Conservation (phyloP, 2,113 vertebrate species). For the Gracilinanus agilis region DNA sequence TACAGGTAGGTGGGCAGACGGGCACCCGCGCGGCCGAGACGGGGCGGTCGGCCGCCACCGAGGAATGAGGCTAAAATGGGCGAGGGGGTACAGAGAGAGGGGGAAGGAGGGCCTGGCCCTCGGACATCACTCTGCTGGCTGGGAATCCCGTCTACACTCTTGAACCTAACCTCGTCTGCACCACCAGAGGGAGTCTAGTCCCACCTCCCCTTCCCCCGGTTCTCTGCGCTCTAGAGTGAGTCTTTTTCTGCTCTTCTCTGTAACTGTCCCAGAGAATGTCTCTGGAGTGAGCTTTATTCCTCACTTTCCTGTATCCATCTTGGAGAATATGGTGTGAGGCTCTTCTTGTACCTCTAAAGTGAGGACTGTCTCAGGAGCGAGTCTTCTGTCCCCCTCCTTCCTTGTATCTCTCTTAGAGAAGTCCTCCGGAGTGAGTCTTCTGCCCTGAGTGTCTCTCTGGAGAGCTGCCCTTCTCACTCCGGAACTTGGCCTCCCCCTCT, state of each 20-base stretch:
- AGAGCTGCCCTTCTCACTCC: too few species aligned
- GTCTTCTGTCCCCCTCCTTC: too few species aligned
- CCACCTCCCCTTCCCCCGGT: not conserved
- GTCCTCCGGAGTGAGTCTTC: accelerated
- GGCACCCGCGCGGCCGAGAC: not conserved
- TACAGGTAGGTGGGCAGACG: constrained; percentile 90
- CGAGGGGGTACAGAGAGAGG: accelerated
- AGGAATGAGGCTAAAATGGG: not conserved
- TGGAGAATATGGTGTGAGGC: not conserved
- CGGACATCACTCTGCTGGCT: not conserved
- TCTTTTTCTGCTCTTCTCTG: not conserved
- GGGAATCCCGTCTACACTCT: not conserved
- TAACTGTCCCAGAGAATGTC: not conserved
- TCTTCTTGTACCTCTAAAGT: not conserved
- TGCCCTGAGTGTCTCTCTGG: not conserved
- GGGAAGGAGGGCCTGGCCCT: not conserved
- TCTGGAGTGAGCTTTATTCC: constrained; percentile 16
- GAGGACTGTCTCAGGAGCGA: too few species aligned
- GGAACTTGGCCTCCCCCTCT: accelerated
- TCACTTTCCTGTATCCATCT: not conserved
- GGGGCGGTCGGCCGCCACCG: not conserved
- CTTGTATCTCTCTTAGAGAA: not conserved
- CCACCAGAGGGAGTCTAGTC: constrained; percentile 61
- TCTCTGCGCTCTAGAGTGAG: not conserved
- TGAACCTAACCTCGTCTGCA: not conserved